Evolutionary conservation across 2,797 vertebrate genomes (phyloP), one percentile per base, ranked within the genome.

Genomic region (Cephalopachus bancanus): DNA sequence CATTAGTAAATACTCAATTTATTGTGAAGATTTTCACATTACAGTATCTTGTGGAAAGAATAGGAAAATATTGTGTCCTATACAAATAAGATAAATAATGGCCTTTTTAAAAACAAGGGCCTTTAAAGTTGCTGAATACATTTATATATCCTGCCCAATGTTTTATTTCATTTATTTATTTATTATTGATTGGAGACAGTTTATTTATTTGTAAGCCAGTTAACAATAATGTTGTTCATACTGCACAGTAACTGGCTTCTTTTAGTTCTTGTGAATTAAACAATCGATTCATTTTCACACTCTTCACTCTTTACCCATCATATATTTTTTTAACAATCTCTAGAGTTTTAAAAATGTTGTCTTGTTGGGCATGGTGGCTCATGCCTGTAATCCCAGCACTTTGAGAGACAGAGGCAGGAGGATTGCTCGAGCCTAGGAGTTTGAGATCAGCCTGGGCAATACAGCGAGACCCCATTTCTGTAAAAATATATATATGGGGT

Each of bases 31-130:
- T 93, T 86, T 95, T 93, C 69, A 86, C 62, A 49, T 89, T 88
- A 76, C 28, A 4, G 19, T 90, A 51, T 93, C 64, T 89, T 92
- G 67, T 65, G 83, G 93, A 74, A 83, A 81, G 65, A 67, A 44
- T 33, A 91, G 88, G 83, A 91, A 93, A 83, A 85, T 79, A 95
- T 67, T 75, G 80, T 69, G 59, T n/a, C 59, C 22, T 91, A 88
- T 59, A 91, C 76, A 83, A 95, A 65, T 86, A 91, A 93, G 83
- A 96, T 75, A 90, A 83, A 91, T 76, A 49, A 28, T 93, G 37
- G 51, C 57, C 24, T 64, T 95, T 90, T 71, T 89, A 51, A 57
- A 5, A 64, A 51, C 49, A 89, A 76, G 10, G 76, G 65, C 14
- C 44, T 89, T 65, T 84, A 49, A 33, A 91, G 92, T 92, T 92